phyloP scores from a whole-genome alignment of 2,113 vertebrate species.

The Xiphias gladius region DNA sequence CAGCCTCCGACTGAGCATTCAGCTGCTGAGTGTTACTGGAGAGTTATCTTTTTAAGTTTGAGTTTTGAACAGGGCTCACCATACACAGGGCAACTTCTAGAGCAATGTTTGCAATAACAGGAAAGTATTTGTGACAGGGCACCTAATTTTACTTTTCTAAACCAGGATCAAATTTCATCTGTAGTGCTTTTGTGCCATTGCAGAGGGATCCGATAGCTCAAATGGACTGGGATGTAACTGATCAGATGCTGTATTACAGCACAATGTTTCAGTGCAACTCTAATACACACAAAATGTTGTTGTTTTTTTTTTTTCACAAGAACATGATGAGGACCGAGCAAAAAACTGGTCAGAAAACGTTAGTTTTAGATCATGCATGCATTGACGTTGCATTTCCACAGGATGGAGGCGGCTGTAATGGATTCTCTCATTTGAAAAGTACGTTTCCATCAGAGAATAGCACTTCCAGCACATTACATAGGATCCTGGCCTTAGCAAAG shows the following conservation, averaged over 20 bases:
- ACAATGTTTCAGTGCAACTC: slow-evolving; percentile 51
- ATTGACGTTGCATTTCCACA: slow-evolving; percentile 39
- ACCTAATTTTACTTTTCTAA: slow-evolving; percentile 45
- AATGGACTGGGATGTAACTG: slow-evolving; percentile 25
- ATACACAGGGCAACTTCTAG: slow-evolving; percentile 38
- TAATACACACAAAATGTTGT: slow-evolving; percentile 25
- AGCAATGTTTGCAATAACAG: slow-evolving; percentile 34
- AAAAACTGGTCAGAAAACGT: slow-evolving; percentile 50
- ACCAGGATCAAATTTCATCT: slow-evolving; percentile 46
- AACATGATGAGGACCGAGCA: slow-evolving; percentile 42
- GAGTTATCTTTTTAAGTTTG: slow-evolving; percentile 36
- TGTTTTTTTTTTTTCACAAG: slow-evolving; percentile 39
- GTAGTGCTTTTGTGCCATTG: slow-evolving; percentile 4
- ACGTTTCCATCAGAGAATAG: slow-evolving; percentile 47
- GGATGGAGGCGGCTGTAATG: slow-evolving; percentile 30
- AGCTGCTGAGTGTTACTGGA: slow-evolving; percentile 55
- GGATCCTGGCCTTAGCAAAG: slow-evolving; percentile 56
- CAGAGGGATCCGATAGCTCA: slow-evolving; percentile 25
- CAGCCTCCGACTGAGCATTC: slow-evolving; percentile 54
- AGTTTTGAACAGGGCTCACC: slow-evolving; percentile 16
- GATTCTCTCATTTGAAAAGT: slow-evolving; percentile 37
- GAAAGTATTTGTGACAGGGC: slow-evolving; percentile 34
- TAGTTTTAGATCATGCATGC: slow-evolving; percentile 61
- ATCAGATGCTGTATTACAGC: slow-evolving; percentile 54
- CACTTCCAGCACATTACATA: slow-evolving; percentile 24